Evolutionary conservation across 2,888 invertebrate species (phyloP).

Genomic region (Plebejus melissa): DNA sequence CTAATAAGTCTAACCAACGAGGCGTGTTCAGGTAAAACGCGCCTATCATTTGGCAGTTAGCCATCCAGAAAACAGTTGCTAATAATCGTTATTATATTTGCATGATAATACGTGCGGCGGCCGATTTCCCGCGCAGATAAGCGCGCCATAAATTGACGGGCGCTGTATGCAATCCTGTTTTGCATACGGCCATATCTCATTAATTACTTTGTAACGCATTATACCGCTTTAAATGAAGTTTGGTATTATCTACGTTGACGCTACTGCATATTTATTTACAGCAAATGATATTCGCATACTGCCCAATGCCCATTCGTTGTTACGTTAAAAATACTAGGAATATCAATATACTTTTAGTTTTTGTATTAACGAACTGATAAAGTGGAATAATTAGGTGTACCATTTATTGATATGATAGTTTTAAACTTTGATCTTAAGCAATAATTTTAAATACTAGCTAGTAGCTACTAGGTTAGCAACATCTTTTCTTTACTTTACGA

Average conservation of each 20-base stretch:
- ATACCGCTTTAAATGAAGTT: constrained; percentile 11
- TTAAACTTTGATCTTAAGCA: not conserved
- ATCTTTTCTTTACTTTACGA: not conserved
- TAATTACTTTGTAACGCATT: constrained; percentile 19
- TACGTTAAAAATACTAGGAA: no score
- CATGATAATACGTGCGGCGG: constrained; percentile 24
- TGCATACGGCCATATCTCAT: constrained; percentile 29
- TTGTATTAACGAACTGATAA: no score
- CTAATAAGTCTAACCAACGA: constrained; percentile 20
- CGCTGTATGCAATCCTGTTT: constrained; percentile 29
- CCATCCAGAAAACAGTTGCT: constrained; percentile 27
- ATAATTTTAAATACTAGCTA: not conserved
- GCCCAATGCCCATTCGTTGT: no score
- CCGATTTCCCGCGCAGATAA: constrained; percentile 27
- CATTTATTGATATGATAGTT: not conserved
- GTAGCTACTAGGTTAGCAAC: not conserved
- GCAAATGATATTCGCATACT: not conserved
- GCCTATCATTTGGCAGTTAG: constrained; percentile 27
- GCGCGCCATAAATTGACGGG: constrained; percentile 33
- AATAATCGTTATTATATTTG: constrained; percentile 28
- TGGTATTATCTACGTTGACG: not conserved
- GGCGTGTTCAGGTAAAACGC: constrained; percentile 21
- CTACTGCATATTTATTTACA: not conserved
- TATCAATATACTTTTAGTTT: no score
- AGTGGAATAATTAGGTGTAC: no score